phyloP scores from a whole-genome alignment of 2,113 vertebrate genomes.

The Nyctereutes procyonoides region DNA sequence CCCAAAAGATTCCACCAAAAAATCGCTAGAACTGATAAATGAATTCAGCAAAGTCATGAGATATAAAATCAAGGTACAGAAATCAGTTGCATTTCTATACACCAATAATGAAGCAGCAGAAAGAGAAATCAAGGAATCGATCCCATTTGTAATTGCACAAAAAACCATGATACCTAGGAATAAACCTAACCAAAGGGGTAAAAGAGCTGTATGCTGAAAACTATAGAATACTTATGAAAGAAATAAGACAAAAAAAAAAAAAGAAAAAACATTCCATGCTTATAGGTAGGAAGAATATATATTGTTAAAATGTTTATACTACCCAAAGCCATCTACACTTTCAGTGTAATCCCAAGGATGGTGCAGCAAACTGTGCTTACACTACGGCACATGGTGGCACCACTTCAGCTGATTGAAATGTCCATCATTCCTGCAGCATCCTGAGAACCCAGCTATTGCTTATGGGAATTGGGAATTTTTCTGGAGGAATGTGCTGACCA shows the following conservation, averaged over 20 bases:
- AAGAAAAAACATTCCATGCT: background rate
- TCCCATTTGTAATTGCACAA: background rate
- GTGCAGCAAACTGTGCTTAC: background rate
- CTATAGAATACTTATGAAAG: background rate
- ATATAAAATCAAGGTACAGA: background rate
- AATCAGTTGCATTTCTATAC: background rate
- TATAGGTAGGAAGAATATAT: background rate
- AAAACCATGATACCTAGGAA: background rate
- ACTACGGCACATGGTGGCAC: too few species aligned
- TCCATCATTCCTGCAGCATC: accelerated
- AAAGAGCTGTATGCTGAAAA: background rate
- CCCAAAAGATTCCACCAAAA: background rate
- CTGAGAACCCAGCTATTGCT: background rate
- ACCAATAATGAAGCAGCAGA: background rate
- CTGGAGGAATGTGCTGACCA: background rate
- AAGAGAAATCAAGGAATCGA: background rate
- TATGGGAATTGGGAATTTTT: background rate
- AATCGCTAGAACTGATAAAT: background rate
- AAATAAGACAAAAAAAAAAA: background rate
- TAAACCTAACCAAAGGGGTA: background rate
- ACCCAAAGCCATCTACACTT: background rate
- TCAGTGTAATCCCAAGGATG: background rate
- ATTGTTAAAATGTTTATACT: background rate
- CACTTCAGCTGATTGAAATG: background rate
- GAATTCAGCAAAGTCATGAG: background rate